These are phyloP conservation scores for Hystrix cristata DNA, from an alignment of 2,113 vertebrate species.

Conservation along the genomic window DNA sequence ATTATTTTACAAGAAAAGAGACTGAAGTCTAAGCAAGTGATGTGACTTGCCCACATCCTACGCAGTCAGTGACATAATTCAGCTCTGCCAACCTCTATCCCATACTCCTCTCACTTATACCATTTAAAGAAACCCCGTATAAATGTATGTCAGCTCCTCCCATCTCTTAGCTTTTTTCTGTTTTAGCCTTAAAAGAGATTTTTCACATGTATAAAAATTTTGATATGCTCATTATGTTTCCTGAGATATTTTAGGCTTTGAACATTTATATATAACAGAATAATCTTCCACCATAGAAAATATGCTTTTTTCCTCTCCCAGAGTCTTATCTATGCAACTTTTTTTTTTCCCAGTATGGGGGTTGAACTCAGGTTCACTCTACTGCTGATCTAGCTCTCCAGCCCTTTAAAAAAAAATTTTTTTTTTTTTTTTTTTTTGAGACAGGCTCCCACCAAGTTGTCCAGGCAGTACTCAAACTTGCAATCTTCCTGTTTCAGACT, in stretches of 20 bases:
- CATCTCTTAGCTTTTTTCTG: background rate
- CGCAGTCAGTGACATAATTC: background rate
- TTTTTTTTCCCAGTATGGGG: background rate
- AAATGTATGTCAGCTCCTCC: slow-evolving; percentile 8
- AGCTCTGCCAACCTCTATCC: background rate
- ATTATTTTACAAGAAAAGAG: slow-evolving; percentile 60
- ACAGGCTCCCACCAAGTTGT: background rate
- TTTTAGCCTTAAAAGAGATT: slow-evolving; percentile 43
- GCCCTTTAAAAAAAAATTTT: background rate
- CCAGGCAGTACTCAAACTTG: background rate
- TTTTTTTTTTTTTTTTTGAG: background rate
- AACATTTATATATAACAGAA: slow-evolving; percentile 40
- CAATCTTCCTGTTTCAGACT: background rate
- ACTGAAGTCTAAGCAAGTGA: background rate
- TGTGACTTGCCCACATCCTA: slow-evolving; percentile 37
- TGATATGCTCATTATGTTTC: slow-evolving; percentile 58
- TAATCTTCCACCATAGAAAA: slow-evolving; percentile 29
- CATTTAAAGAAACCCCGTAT: slow-evolving; percentile 61
- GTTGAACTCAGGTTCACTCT: background rate
- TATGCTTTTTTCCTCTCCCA: background rate
- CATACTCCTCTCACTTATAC: background rate
- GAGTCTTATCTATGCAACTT: background rate
- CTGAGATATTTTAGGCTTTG: slow-evolving; percentile 50
- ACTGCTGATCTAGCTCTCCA: background rate
- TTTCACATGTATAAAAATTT: slow-evolving; percentile 33